Percentiles rank a stretch among this genome's conserved stretches.
Conservation (phyloP, 2,888 invertebrate genomes). For the Oscheius sp. region DNA sequence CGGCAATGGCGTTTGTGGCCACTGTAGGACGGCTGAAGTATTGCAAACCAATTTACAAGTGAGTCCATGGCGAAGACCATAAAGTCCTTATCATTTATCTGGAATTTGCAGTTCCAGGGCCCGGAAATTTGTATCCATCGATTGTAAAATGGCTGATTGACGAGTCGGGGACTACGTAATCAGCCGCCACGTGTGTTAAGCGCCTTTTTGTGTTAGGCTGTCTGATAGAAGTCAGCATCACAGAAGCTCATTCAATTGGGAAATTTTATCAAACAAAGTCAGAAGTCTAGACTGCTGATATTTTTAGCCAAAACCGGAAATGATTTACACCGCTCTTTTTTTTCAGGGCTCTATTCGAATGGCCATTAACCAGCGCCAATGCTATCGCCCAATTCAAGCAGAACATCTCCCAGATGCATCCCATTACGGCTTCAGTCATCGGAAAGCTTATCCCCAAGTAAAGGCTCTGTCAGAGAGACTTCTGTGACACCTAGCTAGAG, state of each 20-base stretch:
- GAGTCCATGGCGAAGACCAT: conserved; percentile 63
- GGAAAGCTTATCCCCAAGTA: conserved; percentile 41
- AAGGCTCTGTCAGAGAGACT: too few relatives aligned
- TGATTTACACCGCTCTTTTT: neutral
- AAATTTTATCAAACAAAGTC: too few relatives aligned
- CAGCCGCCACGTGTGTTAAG: conserved; percentile 12
- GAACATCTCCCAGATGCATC: conserved; percentile 61
- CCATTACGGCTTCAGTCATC: conserved; percentile 62
- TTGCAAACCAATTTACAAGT: conserved; percentile 85
- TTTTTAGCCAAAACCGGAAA: too few relatives aligned
- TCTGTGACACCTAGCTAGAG: too few relatives aligned
- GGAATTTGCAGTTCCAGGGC: neutral
- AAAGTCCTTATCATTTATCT: too few relatives aligned
- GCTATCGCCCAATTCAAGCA: conserved; percentile 60
- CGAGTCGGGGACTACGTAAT: conserved; percentile 1
- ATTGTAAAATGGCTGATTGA: neutral
- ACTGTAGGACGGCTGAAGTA: conserved; percentile 89
- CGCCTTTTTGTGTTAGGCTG: conserved; percentile 14
- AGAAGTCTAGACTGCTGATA: too few relatives aligned
- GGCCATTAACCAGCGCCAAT: conserved; percentile 49
- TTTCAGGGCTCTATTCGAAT: conserved; percentile 60
- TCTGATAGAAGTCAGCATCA: too few relatives aligned
- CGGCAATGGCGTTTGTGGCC: conserved; percentile 82
- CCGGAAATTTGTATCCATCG: neutral
- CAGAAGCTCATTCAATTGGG: neutral